phyloP scores from a whole-genome alignment of 2,888 invertebrate species.

The Hyposoter didymator region DNA sequence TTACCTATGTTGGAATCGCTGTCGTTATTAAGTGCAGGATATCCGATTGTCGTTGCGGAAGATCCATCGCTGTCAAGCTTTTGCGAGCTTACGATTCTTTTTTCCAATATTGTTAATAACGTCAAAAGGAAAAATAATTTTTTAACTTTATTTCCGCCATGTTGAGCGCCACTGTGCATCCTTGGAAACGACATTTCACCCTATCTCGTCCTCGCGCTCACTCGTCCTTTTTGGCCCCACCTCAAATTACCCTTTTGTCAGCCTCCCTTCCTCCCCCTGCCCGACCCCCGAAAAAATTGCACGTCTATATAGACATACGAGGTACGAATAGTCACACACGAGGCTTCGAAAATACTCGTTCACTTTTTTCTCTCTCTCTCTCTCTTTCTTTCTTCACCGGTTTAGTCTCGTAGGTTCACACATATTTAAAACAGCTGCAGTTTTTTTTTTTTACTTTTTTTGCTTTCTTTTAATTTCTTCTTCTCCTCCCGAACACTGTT shows the following conservation, averaged over 20 bases:
- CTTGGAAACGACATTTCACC: constrained; percentile 79
- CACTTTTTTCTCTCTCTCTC: constrained; percentile 15
- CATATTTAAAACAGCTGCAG: constrained; percentile 38
- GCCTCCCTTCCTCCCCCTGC: background rate
- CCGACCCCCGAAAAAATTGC: constrained; percentile 24
- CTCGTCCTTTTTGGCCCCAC: constrained; percentile 48
- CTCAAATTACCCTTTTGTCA: constrained; percentile 28
- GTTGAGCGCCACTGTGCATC: constrained; percentile 73
- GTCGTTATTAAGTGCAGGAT: constrained; percentile 74
- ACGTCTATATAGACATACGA: background rate
- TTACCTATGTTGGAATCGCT: constrained; percentile 78
- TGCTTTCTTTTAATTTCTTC: constrained; percentile 23
- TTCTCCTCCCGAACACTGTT: background rate
- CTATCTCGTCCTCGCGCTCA: constrained; percentile 29
- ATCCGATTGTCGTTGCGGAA: constrained; percentile 61
- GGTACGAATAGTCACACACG: constrained; percentile 18
- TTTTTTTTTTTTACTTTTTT: background rate
- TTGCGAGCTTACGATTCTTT: constrained; percentile 47
- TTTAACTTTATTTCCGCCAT: constrained; percentile 67
- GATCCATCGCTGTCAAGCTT: constrained; percentile 56
- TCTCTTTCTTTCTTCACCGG: constrained; percentile 31
- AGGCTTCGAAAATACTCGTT: constrained; percentile 19
- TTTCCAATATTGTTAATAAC: constrained; percentile 58
- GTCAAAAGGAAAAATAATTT: constrained; percentile 68
- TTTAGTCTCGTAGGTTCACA: constrained; percentile 42